phyloP scores from a whole-genome alignment of 2,888 invertebrate species.

The Leptothorax acervorum region DNA sequence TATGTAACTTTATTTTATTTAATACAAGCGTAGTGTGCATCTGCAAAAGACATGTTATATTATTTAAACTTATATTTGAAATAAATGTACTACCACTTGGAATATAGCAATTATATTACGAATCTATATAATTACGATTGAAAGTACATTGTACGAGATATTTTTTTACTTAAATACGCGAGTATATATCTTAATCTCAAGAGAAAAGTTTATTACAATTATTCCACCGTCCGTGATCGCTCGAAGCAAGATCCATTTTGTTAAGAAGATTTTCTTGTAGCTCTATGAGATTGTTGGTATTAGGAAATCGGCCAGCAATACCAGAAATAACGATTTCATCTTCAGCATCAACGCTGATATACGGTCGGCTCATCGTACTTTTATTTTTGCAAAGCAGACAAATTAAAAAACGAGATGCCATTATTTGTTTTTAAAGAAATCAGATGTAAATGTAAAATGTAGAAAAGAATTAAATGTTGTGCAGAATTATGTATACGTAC shows the following conservation, averaged over 20 bases:
- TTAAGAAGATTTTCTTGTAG: conserved; percentile 91
- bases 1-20: too few relatives aligned
- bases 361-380: not conserved
- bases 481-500: not conserved
- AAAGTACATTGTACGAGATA: too few relatives aligned
- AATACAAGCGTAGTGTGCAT: too few relatives aligned
- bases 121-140: too few relatives aligned
- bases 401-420: not conserved
- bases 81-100: too few relatives aligned
- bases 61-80: too few relatives aligned
- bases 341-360: not conserved
- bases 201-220: conserved; percentile 60
- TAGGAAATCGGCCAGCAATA: conserved; percentile 91
- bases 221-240: conserved; percentile 85
- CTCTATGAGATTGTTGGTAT: conserved; percentile 91
- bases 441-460: not conserved
- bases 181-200: too few relatives aligned
- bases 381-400: not conserved
- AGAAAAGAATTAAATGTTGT: not conserved
- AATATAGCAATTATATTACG: too few relatives aligned
- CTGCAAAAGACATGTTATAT: too few relatives aligned
- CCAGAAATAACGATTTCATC: conserved; percentile 89
- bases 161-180: too few relatives aligned
- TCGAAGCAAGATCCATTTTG: conserved; percentile 90
- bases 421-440: not conserved